Conservation (phyloP, 2,797 vertebrate species). For the Sebastes steindachneri region DNA sequence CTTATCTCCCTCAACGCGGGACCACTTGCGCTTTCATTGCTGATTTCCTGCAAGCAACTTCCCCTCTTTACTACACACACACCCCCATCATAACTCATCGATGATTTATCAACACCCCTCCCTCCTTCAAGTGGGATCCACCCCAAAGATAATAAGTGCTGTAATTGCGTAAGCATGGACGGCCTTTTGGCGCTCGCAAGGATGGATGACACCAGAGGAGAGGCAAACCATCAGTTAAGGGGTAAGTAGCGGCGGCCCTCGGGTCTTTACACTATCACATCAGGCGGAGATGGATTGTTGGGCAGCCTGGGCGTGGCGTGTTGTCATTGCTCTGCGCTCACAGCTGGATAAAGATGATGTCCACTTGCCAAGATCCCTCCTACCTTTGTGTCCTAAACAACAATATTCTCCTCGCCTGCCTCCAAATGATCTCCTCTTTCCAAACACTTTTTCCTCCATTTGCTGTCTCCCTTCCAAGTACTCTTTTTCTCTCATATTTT, state of each 20-base stretch:
- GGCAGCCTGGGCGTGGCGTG: conserved; percentile 31
- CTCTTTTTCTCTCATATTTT: conserved; percentile 46
- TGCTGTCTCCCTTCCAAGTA: conserved; percentile 37
- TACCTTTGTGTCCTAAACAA: conserved; percentile 24
- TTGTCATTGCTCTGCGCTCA: conserved; percentile 26
- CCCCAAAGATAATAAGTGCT: conserved; percentile 23
- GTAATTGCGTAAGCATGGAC: conserved; percentile 33
- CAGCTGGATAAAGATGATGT: conserved; percentile 48
- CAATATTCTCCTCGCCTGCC: conserved; percentile 1
- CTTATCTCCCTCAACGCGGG: conserved; percentile 12
- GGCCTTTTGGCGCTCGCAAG: not conserved
- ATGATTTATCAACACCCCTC: conserved; percentile 60
- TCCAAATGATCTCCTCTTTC: conserved; percentile 17
- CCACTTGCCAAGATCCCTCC: conserved; percentile 21
- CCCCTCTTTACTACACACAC: not conserved
- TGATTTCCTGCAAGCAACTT: conserved; percentile 40
- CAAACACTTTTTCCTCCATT: conserved; percentile 1
- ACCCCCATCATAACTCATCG: not conserved
- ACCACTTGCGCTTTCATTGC: conserved; percentile 8
- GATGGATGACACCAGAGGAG: conserved; percentile 28
- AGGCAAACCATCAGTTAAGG: conserved; percentile 18
- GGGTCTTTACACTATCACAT: conserved; percentile 36
- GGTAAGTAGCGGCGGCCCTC: not conserved
- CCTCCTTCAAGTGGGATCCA: conserved; percentile 34
- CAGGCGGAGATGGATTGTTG: conserved; percentile 31